Conservation (phyloP, 2,113 vertebrate species). For the Rhinogobius similis region DNA sequence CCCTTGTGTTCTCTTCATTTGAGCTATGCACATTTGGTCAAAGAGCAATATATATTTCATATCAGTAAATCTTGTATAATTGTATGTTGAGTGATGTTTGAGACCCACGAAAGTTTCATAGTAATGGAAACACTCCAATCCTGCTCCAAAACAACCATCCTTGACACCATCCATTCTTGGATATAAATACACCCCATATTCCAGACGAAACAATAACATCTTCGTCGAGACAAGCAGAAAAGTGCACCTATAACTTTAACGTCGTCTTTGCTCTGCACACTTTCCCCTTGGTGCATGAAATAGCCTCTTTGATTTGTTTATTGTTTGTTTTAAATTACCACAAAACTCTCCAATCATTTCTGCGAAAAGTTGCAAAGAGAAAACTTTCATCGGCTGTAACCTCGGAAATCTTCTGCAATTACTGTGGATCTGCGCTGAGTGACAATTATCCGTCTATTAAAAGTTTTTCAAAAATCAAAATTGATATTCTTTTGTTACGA, state of each 20-base stretch:
- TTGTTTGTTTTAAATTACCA: conserved; percentile 48
- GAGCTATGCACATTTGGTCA: too few relatives aligned
- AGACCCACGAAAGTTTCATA: too few relatives aligned
- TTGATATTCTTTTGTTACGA: conserved; percentile 77
- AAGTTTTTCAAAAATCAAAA: conserved; percentile 73
- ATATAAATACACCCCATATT: too few relatives aligned
- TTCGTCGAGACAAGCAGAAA: too few relatives aligned
- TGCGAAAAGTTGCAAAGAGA: conserved; percentile 36
- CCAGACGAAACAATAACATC: background rate
- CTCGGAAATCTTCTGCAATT: conserved; percentile 59
- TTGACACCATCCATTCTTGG: too few relatives aligned
- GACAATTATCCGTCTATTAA: conserved; percentile 76
- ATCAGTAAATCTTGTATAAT: too few relatives aligned
- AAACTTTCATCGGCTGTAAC: conserved; percentile 31
- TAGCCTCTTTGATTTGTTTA: conserved; percentile 48
- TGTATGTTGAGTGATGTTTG: too few relatives aligned
- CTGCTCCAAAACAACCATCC: too few relatives aligned
- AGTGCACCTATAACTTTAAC: background rate
- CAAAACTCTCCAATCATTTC: conserved; percentile 45
- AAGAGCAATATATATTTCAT: too few relatives aligned
- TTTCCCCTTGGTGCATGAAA: conserved; percentile 51
- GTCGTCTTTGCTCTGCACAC: background rate
- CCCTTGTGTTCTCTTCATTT: too few relatives aligned
- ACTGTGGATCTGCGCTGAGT: conserved; percentile 61
- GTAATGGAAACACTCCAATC: too few relatives aligned